These are phyloP conservation scores for Actinernus sp. DNA, from an alignment of 92 coral and sea anemone genomes.

Conservation along the genomic window DNA sequence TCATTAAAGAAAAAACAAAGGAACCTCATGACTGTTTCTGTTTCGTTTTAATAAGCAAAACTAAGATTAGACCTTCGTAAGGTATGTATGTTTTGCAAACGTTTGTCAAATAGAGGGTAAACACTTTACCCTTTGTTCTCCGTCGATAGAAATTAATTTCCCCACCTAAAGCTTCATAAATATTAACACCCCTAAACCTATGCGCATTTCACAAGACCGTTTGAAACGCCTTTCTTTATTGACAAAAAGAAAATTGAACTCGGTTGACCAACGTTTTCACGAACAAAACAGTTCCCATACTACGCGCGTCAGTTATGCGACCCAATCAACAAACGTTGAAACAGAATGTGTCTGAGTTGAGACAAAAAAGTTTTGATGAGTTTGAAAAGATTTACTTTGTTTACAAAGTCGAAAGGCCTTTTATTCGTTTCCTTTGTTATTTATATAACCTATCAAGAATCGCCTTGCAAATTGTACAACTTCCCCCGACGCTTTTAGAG, in stretches of 20 bases:
- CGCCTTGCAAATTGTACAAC: slow-evolving; percentile 28
- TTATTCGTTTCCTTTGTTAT: slow-evolving; percentile 10
- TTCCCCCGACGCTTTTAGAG: slow-evolving; percentile 44
- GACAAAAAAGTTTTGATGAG: not conserved
- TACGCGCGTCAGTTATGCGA: too few relatives aligned
- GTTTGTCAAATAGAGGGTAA: not conserved
- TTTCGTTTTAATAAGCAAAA: too few relatives aligned
- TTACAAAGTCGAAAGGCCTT: slow-evolving; percentile 2
- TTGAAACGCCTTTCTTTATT: too few relatives aligned
- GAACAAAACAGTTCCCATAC: too few relatives aligned
- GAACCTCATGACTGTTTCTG: too few relatives aligned
- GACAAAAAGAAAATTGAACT: too few relatives aligned
- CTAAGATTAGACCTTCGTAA: too few relatives aligned
- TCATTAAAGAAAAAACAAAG: too few relatives aligned
- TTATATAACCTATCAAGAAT: slow-evolving; percentile 15
- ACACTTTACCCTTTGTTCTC: not conserved
- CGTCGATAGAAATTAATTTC: slow-evolving; percentile 6
- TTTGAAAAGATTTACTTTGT: slow-evolving; percentile 16
- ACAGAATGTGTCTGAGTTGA: not conserved
- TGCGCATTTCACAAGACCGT: not conserved
- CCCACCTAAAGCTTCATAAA: not conserved
- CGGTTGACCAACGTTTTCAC: too few relatives aligned
- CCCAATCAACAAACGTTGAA: too few relatives aligned
- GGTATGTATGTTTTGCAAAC: not conserved
- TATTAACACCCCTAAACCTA: not conserved